Base-by-base conservation (phyloP, 1,140 invertebrate genomes). In the Ceratina australensis region DNA sequence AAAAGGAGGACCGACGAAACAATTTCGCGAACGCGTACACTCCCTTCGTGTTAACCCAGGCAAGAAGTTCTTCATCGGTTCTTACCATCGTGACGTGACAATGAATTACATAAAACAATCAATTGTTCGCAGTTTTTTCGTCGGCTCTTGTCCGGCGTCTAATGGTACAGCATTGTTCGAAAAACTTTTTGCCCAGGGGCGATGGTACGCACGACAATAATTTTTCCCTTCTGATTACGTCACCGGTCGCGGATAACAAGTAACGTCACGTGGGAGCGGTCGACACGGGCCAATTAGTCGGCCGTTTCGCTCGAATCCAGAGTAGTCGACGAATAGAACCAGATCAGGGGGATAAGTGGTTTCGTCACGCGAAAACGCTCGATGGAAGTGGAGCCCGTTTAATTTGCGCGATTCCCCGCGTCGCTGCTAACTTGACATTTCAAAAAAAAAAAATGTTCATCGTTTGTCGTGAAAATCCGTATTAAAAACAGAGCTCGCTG, bases 231-330 rank as follows among this genome's bases (percentile, higher is more conserved):
- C 49, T 52, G 66, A 42, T 78, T 22, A 26, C 69, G 66, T 80
- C 65, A 54, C 75, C 56, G 61, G 75, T 78, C 50, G 24, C 61
- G 66, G 72, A 59, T 79, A 79, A 81, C 78, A 56, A 84, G 79
- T 79, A 71, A 50, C 59, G 69, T 75, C 76, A 64, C 75, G 67
- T 56, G 79, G 82, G 82, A 80, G 56, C 13, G 66, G 52, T 57
- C 56, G 82, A 78, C 79, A 66, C 67, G 50, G 59, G 60, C 80
- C 80, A 82, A 84, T 84, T 82, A 82, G 78, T 57, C 54, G 57
- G 52, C 54, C 47, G 61, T 72, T 81, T 72, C 42, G 76, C 73
- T 81, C 54, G 49, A 50, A 63, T 42, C 54, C 13, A 65, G 13
- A 33, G 22, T 22, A 16, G 16, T 49, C 33, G 57, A 26, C 33